phyloP scores from a whole-genome alignment of 2,113 vertebrate genomes.

The Callospermophilus lateralis region DNA sequence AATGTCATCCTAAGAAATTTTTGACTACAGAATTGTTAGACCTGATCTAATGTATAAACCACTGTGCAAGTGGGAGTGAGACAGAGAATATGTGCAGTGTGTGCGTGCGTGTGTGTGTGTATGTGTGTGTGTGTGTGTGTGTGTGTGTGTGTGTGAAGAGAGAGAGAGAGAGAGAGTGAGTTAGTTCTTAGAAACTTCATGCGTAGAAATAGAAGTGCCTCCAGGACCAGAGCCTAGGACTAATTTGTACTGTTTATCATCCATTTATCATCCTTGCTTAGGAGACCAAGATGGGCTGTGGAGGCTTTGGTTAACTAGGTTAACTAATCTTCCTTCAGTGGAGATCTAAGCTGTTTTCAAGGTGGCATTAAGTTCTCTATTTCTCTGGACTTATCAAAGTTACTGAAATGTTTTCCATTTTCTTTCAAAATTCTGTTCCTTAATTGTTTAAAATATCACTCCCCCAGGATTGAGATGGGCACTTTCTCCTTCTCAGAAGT shows the following conservation, averaged over 20 bases:
- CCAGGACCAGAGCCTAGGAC: background rate
- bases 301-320: background rate
- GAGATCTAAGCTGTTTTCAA: background rate
- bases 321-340: background rate
- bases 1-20: background rate
- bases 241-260: background rate
- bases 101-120: too few relatives aligned
- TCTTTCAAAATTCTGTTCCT: background rate
- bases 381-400: background rate
- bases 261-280: background rate
- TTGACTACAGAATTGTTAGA: background rate
- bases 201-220: background rate
- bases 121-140: too few relatives aligned
- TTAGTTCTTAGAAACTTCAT: background rate
- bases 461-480: background rate
- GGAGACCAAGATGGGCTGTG: background rate
- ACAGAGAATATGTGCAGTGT: too few relatives aligned
- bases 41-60: background rate
- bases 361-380: background rate
- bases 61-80: background rate
- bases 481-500: background rate
- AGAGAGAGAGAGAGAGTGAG: background rate
- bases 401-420: background rate
- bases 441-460: conserved; percentile 29
- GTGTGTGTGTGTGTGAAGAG: too few relatives aligned